Evolutionary conservation across 2,113 vertebrate genomes (phyloP), one percentile per base, ranked within the genome.

Genomic region (Poecile atricapillus): DNA sequence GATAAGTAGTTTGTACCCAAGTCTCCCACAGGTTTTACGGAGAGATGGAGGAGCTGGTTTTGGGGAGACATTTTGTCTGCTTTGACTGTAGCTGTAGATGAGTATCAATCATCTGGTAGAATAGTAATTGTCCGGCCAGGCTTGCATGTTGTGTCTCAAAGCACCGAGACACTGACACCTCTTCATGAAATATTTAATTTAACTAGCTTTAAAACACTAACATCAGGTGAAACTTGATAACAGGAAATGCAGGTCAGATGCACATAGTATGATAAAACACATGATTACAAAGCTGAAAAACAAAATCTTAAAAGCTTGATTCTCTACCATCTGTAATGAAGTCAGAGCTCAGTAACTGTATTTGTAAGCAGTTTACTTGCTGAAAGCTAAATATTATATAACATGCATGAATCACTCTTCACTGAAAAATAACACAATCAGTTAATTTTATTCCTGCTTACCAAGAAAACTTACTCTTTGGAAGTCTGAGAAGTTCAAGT

Each of bases 391-490:
- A 43, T 55, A 65, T 70, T 76, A 53, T 37, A 62, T 27, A 73
- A 50, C 87, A 82, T 91, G 63, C 85, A 88, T 10, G 8, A 83
- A 74, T 91, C 50, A 59, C 21, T 59, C 27, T 53, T 69, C 67
- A 56, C 39, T 90, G 52, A 43, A 77, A 96, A 85, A 90, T 23
- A 95, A 52, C 20, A 63, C 47, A 71, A 56, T 52, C 1, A 0
- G 24, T 91, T 93, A 3, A 3, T 80, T 95, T 92, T 83, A 80
- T 68, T 94, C 69, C 41, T 75, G 59, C 23, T 92, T 93, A 86
- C 71, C 67, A 56, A 83, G 68, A 77, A 79, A 94, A 83, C 79
- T 94, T 91, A 77, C 93, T 92, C 44, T 85, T 74, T 75, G 35
- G 87, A 93, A 35, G 87, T 93, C 90, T 44, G 52, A 39, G 88